Evolutionary conservation across 2,113 vertebrate species (phyloP), one percentile per base, ranked within the genome.

Genomic region (Percopsis transmontana): DNA sequence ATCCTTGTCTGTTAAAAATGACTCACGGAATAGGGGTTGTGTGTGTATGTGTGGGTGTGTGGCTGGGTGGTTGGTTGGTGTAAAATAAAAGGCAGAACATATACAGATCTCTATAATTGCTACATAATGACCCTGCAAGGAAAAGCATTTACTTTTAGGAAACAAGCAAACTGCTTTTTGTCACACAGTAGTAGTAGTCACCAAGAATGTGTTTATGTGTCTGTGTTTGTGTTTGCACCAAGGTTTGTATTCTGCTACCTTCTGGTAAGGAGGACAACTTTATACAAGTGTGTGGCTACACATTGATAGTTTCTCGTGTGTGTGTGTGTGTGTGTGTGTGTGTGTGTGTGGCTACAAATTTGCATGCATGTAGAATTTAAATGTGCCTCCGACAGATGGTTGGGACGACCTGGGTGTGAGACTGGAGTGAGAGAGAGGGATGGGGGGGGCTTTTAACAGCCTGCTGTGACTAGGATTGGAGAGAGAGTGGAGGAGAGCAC

Each of bases 401-500:
- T 48, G 69, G 71, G 45, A 74, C 64, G 16, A 66, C 54, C 69
- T 59, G 63, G 16, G 62, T 74, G 72, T 82, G 82, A 74, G 78
- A 79, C 69, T 20, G 62, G 56, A 64, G 72, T 18, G 23, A 47
- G 45, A 39, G 66, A 68, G 65, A 65, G 75, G 68, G 60, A 51
- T 66, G 73, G 79, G 83, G 82, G 80, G 70, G 20, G 78, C 73
- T 83, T 85, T 84, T 77, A 68, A 62, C 75, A 70, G 74, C 66
- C 70, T 39, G 27, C 70, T 88, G 76, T 75, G 75, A 87, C 70
- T 75, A 38, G 9, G 62, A 33, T 51, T 65, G 62, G 76, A 79
- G 66, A 79, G 70, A 70, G 72, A 61, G 79, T 56, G 83, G 69
- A 76, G 79, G 66, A 70, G 81, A 79, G 70, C 72, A 62, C 77